A percentile compares a stretch with the other conserved stretches of the same genome.
Evolutionary conservation across 1,140 invertebrate species (phyloP).

Genomic region (Drosophila dunni): DNA sequence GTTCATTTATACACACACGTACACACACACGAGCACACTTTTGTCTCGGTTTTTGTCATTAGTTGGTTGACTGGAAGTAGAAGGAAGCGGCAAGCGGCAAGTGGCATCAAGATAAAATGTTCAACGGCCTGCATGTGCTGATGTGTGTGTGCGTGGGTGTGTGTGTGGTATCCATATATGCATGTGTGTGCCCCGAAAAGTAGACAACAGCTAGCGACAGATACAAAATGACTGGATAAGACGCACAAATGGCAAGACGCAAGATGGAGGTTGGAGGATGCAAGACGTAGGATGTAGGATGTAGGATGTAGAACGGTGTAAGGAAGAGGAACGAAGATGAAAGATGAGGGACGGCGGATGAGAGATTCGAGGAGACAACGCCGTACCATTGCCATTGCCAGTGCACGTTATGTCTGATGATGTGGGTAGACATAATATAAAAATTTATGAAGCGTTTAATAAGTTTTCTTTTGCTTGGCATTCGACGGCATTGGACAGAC

Average conservation of each 20-base stretch:
- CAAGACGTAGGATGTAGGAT: slow-evolving; percentile 9
- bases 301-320: too few species aligned
- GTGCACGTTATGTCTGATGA: slow-evolving; percentile 79
- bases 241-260: slow-evolving; percentile 43
- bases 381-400: slow-evolving; percentile 1
- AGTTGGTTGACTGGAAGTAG: slow-evolving; percentile 66
- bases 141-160: slow-evolving; percentile 17
- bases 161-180: not conserved
- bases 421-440: slow-evolving; percentile 83
- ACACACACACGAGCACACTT: slow-evolving; percentile 57
- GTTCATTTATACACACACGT: not conserved
- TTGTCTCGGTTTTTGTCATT: slow-evolving; percentile 79
- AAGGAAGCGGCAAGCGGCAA: slow-evolving; percentile 45
- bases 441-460: slow-evolving; percentile 84
- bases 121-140: slow-evolving; percentile 73
- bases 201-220: slow-evolving; percentile 70
- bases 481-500: slow-evolving; percentile 16
- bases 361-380: too few species aligned
- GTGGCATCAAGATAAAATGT: slow-evolving; percentile 74
- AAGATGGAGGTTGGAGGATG: slow-evolving; percentile 38
- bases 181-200: slow-evolving; percentile 57
- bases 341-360: too few species aligned
- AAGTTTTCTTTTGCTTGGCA: slow-evolving; percentile 72
- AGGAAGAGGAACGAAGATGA: too few species aligned
- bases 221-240: slow-evolving; percentile 78